A percentile compares a stretch with the other conserved stretches of the same genome.
Conservation (phyloP, 1,140 invertebrate species). For the Macrobrachium rosenbergii region DNA sequence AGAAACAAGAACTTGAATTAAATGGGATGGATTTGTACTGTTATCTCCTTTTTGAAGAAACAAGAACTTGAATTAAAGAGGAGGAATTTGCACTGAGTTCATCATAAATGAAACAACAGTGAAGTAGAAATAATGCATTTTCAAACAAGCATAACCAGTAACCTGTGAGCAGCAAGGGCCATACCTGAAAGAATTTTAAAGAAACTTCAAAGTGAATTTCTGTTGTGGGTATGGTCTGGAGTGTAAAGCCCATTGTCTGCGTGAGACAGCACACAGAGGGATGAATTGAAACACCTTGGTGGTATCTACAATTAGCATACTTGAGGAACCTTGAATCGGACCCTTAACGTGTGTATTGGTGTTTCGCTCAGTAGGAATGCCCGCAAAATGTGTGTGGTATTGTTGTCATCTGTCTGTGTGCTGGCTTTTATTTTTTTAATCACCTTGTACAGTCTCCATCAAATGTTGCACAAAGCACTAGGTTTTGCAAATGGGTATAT, state of each 20-base stretch:
- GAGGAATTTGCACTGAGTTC: too few relatives aligned
- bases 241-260: slow-evolving; percentile 30
- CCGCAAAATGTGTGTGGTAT: slow-evolving; percentile 14
- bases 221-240: slow-evolving; percentile 16
- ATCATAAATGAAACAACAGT: too few relatives aligned
- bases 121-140: too few relatives aligned
- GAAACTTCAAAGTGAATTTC: neutral
- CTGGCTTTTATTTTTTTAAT: slow-evolving; percentile 15
- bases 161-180: slow-evolving; percentile 7
- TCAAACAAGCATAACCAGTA: neutral
- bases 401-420: slow-evolving; percentile 35
- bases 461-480: neutral
- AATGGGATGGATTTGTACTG: too few relatives aligned
- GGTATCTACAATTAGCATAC: neutral
- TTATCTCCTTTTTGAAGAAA: too few relatives aligned
- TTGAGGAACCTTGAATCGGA: slow-evolving; percentile 17
- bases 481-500: neutral
- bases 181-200: slow-evolving; percentile 10
- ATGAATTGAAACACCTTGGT: slow-evolving; percentile 21
- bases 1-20: too few relatives aligned
- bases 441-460: slow-evolving; percentile 43
- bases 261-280: slow-evolving; percentile 31
- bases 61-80: too few relatives aligned
- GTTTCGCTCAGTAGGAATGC: slow-evolving; percentile 17
- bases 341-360: slow-evolving; percentile 2